Evolutionary conservation across 2,113 vertebrate species (phyloP), one percentile per base, ranked within the genome.

Genomic region (western clawed frog (Xenopus tropicalis)): DNA sequence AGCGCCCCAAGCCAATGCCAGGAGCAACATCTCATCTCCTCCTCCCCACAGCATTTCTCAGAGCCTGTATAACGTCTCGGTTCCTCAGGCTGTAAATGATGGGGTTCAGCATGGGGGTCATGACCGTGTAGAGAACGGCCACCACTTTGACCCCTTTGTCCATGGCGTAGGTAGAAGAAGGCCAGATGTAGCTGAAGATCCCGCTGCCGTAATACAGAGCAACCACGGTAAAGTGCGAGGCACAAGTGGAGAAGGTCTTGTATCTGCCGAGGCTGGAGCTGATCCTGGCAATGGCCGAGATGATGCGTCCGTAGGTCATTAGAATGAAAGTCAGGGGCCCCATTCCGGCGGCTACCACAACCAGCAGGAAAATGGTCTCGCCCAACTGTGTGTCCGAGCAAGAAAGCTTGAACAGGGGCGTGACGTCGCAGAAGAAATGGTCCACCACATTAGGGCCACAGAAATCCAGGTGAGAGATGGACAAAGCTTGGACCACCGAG

Each of bases 1-100:
- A 29, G 25, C 25, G 6, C 25, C 3, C 25, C 25, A 37, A 37
- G 1, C 6, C 6, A 37, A 37, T 37, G 29, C 6, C 29, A 37
- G 29, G 29, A 37, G 29, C 29, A 37, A 9, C 2, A 7, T 37
- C 64, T 42, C 19, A 64, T 14, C 0, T 11, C 19, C 23, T 61
- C 24, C 16, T 54, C 51, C 74, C 7, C 13, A 21, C 42, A 11
- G 74, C 29, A 65, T 79, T 82, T 61, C 2, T 0, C 44, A 81
- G 68, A 11, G 78, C 80, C 6, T 77, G 14, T 62, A 81, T 78
- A 1, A 81, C 74, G 3, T 81, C 80, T 23, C 70, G 82, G 57
- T 82, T 84, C 29, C 80, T 79, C 25, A 83, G 77, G 42, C 80
- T 83, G 6, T 83, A 84, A 1, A 82, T 74, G 52, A 80, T 20